These are phyloP conservation scores for Trissoscelio sp. DNA, from an alignment of 2,888 invertebrate genomes.

Conservation along the genomic window DNA sequence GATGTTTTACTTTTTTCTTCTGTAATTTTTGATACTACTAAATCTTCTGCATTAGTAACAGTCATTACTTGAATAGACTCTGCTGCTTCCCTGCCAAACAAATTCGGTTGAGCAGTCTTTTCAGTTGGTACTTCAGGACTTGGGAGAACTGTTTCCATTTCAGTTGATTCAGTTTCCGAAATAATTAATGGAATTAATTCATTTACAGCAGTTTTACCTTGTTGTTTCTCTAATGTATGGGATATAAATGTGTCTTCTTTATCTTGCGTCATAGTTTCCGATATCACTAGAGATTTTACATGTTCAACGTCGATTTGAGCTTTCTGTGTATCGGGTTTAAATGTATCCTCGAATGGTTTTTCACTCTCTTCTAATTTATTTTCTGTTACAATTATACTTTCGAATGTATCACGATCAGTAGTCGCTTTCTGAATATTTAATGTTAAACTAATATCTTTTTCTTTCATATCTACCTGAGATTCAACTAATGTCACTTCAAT, in stretches of 20 bases:
- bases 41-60: conserved; percentile 73
- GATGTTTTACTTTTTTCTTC: conserved; percentile 70
- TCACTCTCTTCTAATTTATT: conserved; percentile 83
- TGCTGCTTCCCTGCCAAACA: conserved; percentile 70
- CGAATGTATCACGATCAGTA: conserved; percentile 83
- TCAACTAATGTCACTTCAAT: conserved; percentile 78
- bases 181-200: conserved; percentile 69
- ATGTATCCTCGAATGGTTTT: conserved; percentile 79
- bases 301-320: conserved; percentile 83
- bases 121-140: conserved; percentile 68
- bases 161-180: conserved; percentile 66
- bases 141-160: conserved; percentile 64
- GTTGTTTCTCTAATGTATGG: conserved; percentile 66
- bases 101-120: conserved; percentile 69
- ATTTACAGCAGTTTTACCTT: conserved; percentile 69
- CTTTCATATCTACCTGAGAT: conserved; percentile 78
- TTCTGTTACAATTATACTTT: conserved; percentile 85
- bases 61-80: conserved; percentile 73
- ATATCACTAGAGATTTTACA: conserved; percentile 80
- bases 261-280: conserved; percentile 80
- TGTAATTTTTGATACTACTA: conserved; percentile 65
- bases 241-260: conserved; percentile 78
- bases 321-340: conserved; percentile 80
- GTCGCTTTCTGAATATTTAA: conserved; percentile 82
- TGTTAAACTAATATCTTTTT: conserved; percentile 68